Percentiles rank a stretch among this genome's conserved stretches.
phyloP scores from a whole-genome alignment of 2,888 invertebrate species.

The Lithophane semibrunnea region DNA sequence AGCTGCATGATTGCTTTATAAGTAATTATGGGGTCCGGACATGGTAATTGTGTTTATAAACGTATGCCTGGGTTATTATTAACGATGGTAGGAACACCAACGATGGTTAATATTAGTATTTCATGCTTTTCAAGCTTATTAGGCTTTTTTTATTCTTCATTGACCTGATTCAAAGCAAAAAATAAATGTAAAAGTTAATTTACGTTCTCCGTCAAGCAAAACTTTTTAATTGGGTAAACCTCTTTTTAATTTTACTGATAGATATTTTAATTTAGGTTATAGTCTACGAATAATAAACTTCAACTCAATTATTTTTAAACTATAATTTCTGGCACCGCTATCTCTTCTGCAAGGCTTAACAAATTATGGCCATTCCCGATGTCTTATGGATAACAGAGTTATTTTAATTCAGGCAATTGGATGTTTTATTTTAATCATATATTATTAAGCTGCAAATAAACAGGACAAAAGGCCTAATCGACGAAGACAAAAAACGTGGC shows the following conservation, averaged over 20 bases:
- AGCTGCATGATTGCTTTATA: conserved; percentile 63
- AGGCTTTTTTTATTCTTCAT: background rate
- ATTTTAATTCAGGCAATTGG: background rate
- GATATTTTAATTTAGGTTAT: background rate
- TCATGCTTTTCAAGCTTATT: background rate
- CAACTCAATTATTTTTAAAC: background rate
- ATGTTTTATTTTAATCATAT: background rate
- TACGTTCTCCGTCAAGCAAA: background rate
- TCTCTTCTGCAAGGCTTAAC: conserved; percentile 14
- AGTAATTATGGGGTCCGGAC: conserved; percentile 54
- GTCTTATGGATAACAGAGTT: background rate
- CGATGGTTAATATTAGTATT: conserved; percentile 9
- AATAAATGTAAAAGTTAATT: background rate
- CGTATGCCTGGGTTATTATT: conserved; percentile 34
- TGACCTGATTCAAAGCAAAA: background rate
- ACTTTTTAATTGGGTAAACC: background rate
- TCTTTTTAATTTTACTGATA: background rate
- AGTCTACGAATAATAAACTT: background rate
- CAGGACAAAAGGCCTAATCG: background rate
- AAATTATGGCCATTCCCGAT: conserved; percentile 11
- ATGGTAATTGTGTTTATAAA: conserved; percentile 42
- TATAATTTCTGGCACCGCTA: background rate
- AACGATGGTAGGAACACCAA: conserved; percentile 40
- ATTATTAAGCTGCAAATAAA: background rate
- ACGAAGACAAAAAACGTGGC: background rate